Base-by-base conservation (phyloP, 2,797 vertebrate genomes). In the Zenarchopterus dispar region DNA sequence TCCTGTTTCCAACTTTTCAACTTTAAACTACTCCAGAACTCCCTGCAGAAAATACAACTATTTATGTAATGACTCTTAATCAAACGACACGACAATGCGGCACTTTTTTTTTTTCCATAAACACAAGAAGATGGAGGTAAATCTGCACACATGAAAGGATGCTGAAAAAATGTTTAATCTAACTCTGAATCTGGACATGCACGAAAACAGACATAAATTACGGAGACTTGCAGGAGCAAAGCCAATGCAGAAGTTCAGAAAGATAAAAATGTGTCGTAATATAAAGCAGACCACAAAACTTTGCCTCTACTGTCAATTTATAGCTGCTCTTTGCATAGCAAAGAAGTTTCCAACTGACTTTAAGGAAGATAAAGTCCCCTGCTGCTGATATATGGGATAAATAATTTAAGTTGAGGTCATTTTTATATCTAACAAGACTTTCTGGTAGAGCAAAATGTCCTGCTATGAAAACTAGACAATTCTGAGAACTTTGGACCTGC, bases 1-100 rank as follows among this genome's bases (percentile, higher is more conserved):
- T 78, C 57, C 22, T 5, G 49, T 80, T 76, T 64, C 63, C 57
- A 41, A 18, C 70, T 63, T 71, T 68, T 73, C 31, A 72, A 54
- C 52, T 77, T 59, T 24, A 61, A 9, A 22, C 8, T 6, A 4
- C 24, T 31, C 23, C 49, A 52, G 21, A n/a, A n/a, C n/a, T n/a
- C n/a, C n/a, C n/a, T n/a, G n/a, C n/a, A n/a, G n/a, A 26, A 62
- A 43, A 53, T 44, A 42, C 13, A 51, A 6, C 22, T 42, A 15
- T 28, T 6, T 19, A 6, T 17, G 31, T 44, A 21, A n/a, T 0
- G 9, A 24, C 8, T 13, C 60, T 6, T 19, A 41, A 55, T 53
- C 10, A 45, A 53, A 53, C 17, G n/a, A 22, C 36, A 62, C 31
- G 46, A 24, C 36, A 28, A 16, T 15, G 36, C 54, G 59, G 49